A percentile compares a stretch with the other conserved stretches of the same genome.
Evolutionary conservation across 2,888 invertebrate genomes (phyloP).

Genomic region (Parnassius orleans): DNA sequence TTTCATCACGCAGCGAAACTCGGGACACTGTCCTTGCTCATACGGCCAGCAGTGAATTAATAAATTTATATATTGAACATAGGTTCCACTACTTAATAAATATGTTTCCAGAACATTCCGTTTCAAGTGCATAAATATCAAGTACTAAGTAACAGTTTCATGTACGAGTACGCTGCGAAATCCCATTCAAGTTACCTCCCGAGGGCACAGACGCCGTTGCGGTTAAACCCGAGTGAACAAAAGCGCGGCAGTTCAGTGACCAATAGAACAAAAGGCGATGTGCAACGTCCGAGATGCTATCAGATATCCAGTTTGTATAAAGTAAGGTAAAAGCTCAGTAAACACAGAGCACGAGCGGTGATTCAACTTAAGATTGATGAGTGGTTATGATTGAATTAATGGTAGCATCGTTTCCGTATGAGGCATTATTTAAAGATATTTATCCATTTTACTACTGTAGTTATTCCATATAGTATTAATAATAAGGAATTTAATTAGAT

Average conservation of each 20-base stretch:
- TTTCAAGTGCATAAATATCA: no score
- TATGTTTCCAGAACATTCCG: no score
- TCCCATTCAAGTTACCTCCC: neutral
- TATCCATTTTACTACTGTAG: conserved; percentile 2
- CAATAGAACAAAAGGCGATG: conserved; percentile 34
- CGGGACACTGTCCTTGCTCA: no score
- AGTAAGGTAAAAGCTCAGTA: conserved; percentile 22
- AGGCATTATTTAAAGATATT: conserved; percentile 5
- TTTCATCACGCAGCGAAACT: no score
- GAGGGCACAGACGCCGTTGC: neutral
- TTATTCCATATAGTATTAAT: no score
- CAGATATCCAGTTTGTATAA: conserved; percentile 32
- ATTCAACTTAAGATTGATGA: conserved; percentile 14
- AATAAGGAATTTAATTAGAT: no score
- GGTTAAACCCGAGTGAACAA: conserved; percentile 27
- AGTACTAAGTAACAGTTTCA: neutral
- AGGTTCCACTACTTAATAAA: no score
- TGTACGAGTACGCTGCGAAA: neutral
- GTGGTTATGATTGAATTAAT: conserved; percentile 8
- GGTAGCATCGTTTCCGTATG: conserved; percentile 14
- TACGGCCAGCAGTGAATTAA: no score
- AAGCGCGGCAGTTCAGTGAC: conserved; percentile 31
- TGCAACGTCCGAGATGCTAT: conserved; percentile 35
- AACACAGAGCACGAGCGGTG: conserved; percentile 15
- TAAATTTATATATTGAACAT: no score